phyloP scores from a whole-genome alignment of 1,140 invertebrate genomes.

The Lucilia sericata region DNA sequence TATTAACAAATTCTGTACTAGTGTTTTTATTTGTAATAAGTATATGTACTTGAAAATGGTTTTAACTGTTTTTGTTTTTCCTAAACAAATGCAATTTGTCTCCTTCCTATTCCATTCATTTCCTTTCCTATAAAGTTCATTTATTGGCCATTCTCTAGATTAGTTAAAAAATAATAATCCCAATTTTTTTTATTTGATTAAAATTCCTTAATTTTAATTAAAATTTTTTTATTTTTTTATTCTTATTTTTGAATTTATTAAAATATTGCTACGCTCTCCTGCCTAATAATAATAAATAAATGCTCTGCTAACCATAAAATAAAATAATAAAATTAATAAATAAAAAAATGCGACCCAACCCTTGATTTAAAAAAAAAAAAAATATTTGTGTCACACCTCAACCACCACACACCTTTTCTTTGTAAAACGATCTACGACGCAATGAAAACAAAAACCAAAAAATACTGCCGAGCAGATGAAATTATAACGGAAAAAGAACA shows the following conservation, averaged over 20 bases:
- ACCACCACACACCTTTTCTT: not conserved
- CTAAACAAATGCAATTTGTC: not conserved
- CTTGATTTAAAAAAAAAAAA: not conserved
- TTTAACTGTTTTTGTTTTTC: not conserved
- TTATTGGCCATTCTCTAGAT: not conserved
- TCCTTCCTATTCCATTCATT: not conserved
- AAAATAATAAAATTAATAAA: not conserved
- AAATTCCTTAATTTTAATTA: not conserved
- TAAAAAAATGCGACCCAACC: slow-evolving; percentile 6
- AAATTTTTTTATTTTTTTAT: slow-evolving; percentile 23
- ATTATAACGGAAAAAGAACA: slow-evolving; percentile 97
- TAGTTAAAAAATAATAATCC: not conserved
- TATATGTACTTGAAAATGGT: not conserved
- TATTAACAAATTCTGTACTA: not conserved
- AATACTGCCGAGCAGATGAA: slow-evolving; percentile 80
- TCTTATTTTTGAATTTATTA: slow-evolving; percentile 32
- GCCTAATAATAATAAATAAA: not conserved
- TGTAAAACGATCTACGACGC: not conserved
- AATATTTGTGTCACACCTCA: not conserved
- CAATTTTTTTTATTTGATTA: not conserved
- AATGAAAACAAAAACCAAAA: not conserved
- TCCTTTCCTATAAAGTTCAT: not conserved
- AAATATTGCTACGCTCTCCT: slow-evolving; percentile 11
- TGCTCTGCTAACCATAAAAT: slow-evolving; percentile 4
- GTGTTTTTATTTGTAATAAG: not conserved